Evolutionary conservation across 1,140 invertebrate species (phyloP).

Genomic region (Drosophila nebulosa): DNA sequence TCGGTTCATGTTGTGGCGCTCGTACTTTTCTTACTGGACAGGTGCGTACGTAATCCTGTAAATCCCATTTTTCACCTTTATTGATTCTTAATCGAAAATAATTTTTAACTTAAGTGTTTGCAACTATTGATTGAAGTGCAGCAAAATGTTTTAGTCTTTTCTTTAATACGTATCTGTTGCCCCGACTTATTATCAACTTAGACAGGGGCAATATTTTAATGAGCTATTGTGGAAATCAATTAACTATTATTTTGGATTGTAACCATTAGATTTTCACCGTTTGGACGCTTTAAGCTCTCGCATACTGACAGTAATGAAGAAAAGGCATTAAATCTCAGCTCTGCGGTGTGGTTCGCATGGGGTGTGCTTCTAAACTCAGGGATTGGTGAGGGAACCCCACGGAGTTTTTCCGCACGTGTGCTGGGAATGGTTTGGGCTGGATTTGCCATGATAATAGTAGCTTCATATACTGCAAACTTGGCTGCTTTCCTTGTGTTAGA

Average conservation of each 20-base stretch:
- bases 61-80: too few species aligned
- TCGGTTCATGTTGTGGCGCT: constrained; percentile 98
- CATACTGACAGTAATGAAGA: constrained; percentile 96
- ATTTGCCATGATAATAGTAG: constrained; percentile 99
- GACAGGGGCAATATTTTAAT: too few species aligned
- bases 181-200: too few species aligned
- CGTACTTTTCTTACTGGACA: constrained; percentile 96
- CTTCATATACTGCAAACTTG: constrained; percentile 99
- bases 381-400: constrained; percentile 98
- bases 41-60: too few species aligned
- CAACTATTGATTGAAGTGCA: too few species aligned
- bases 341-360: constrained; percentile 99
- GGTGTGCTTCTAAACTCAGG: constrained; percentile 99
- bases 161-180: too few species aligned
- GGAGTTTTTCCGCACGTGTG: constrained; percentile 98
- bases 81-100: too few species aligned
- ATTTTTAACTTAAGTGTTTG: too few species aligned
- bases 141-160: too few species aligned
- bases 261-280: constrained; percentile 92
- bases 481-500: constrained; percentile 99
- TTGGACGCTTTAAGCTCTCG: constrained; percentile 94
- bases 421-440: constrained; percentile 99
- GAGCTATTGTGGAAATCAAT: constrained; percentile 9
- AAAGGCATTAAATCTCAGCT: constrained; percentile 97
- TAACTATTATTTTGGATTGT: constrained; percentile 20